These are phyloP conservation scores for Parazoanthus swiftii DNA, from an alignment of 92 coral and sea anemone genomes.

Conservation along the genomic window DNA sequence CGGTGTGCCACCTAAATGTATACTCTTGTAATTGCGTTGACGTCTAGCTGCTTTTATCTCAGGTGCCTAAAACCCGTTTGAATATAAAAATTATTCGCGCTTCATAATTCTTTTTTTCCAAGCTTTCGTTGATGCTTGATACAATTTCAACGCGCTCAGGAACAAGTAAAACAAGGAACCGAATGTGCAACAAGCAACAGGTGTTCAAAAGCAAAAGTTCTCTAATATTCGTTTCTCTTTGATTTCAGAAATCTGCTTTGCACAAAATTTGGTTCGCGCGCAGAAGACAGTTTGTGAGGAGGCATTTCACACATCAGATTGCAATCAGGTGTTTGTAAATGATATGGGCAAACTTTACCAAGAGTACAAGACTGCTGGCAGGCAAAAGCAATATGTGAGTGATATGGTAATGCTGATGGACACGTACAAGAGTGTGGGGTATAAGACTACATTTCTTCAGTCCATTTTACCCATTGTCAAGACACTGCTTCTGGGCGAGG, in stretches of 20 bases:
- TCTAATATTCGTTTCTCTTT: slow-evolving; percentile 4
- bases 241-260: slow-evolving; percentile 69
- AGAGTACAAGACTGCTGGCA: slow-evolving; percentile 67
- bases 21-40: too few species aligned
- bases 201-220: neutral
- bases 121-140: neutral
- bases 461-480: slow-evolving; percentile 45
- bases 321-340: slow-evolving; percentile 52
- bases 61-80: too few species aligned
- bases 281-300: slow-evolving; percentile 53
- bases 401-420: slow-evolving; percentile 70
- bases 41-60: too few species aligned
- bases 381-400: slow-evolving; percentile 49
- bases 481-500: slow-evolving; percentile 9
- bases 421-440: slow-evolving; percentile 68
- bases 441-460: slow-evolving; percentile 69
- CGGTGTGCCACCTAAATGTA: too few species aligned
- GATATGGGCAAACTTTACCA: slow-evolving; percentile 68
- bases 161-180: neutral
- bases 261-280: slow-evolving; percentile 62
- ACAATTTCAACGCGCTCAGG: neutral
- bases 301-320: slow-evolving; percentile 58
- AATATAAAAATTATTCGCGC: too few species aligned
- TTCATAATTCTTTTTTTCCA: neutral
- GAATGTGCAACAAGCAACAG: neutral